A percentile compares a stretch with the other conserved stretches of the same genome.
phyloP scores from a whole-genome alignment of 2,113 vertebrate genomes.

The Phalacrocorax brasilianus region DNA sequence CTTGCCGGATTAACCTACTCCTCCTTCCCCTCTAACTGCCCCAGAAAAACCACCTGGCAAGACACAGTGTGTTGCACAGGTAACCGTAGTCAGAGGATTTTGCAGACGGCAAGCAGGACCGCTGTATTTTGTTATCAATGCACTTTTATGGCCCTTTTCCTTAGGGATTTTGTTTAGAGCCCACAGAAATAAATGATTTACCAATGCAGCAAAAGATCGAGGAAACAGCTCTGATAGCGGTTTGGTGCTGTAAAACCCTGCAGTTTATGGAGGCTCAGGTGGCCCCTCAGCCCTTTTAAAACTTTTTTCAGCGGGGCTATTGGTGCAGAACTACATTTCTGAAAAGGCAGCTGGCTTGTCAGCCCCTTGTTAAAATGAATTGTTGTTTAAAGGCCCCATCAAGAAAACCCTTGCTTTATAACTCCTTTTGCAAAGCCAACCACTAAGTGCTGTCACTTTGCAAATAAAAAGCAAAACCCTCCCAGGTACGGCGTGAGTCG shows the following conservation, averaged over 20 bases:
- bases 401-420: constrained; percentile 38
- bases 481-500: not conserved
- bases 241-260: constrained; percentile 13
- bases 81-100: not conserved
- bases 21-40: not conserved
- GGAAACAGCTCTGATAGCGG: not conserved
- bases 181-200: constrained; percentile 54
- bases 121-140: not conserved
- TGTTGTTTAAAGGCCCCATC: constrained; percentile 53
- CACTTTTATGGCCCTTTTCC: constrained; percentile 1
- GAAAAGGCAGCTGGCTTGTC: constrained; percentile 28
- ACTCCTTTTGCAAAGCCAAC: not conserved
- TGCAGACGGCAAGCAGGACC: not conserved
- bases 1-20: not conserved
- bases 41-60: not conserved
- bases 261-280: constrained; percentile 57
- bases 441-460: not conserved
- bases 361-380: constrained; percentile 55
- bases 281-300: constrained; percentile 60
- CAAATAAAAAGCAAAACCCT: constrained; percentile 12
- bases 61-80: not conserved
- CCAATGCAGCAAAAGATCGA: constrained; percentile 34
- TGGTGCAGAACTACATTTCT: constrained; percentile 12
- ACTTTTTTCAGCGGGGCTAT: constrained; percentile 45
- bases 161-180: not conserved